Evolutionary conservation across 2,888 invertebrate genomes (phyloP).

Genomic region (Drosophila trichaetosa): DNA sequence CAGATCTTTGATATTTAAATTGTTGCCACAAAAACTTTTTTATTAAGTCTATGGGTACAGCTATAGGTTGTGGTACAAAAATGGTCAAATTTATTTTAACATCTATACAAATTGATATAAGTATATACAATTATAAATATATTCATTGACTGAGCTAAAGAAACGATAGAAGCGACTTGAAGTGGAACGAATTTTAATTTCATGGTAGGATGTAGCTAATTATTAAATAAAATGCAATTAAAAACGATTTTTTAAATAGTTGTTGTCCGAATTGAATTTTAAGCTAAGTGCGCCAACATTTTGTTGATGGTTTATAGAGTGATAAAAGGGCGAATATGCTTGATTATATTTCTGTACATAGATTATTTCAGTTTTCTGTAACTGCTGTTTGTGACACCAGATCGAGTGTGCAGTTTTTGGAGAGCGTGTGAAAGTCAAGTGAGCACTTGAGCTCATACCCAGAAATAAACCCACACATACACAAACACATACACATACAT

Average conservation of each 20-base stretch:
- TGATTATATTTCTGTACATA: constrained; percentile 1
- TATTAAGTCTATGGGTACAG: neutral
- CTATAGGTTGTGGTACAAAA: neutral
- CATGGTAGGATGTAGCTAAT: rapidly evolving
- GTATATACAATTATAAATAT: too few species aligned
- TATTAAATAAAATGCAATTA: neutral
- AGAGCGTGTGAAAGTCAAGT: constrained; percentile 71
- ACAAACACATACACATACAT: constrained; percentile 35
- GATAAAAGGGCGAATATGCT: neutral
- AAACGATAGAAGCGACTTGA: neutral
- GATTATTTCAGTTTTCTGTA: constrained; percentile 36
- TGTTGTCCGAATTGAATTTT: neutral
- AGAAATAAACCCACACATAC: constrained; percentile 19
- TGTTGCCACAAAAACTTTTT: constrained; percentile 8
- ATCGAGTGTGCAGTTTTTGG: constrained; percentile 69
- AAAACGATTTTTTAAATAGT: neutral
- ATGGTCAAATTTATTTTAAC: neutral
- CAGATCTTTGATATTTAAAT: constrained; percentile 3
- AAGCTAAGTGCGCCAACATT: neutral
- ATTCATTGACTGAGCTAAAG: too few species aligned
- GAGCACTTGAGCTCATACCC: constrained; percentile 54
- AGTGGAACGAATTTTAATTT: neutral
- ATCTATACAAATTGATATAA: neutral
- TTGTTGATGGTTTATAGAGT: neutral
- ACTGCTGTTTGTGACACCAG: constrained; percentile 67